Conservation (phyloP, 2,797 vertebrate species). For the Phalloptychus januarius region DNA sequence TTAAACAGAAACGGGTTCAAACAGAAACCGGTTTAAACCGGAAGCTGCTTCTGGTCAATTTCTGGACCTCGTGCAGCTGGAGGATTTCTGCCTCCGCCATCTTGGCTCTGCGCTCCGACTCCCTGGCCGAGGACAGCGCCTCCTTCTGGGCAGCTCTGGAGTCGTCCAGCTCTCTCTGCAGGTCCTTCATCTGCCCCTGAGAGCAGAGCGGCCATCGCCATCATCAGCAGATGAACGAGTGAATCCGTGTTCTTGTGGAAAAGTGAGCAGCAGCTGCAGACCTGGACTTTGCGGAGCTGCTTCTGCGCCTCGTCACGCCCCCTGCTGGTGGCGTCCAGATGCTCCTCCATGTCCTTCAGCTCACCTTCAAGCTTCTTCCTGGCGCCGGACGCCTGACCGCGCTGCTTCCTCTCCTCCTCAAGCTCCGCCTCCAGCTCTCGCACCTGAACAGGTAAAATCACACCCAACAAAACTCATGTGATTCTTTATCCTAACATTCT, state of each 20-base stretch:
- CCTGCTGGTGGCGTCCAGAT: slow-evolving; percentile 88
- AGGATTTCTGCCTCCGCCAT: slow-evolving; percentile 89
- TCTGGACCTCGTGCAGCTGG: slow-evolving; percentile 91
- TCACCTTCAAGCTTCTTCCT: slow-evolving; percentile 97
- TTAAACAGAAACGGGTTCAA: too few species aligned
- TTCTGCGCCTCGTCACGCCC: slow-evolving; percentile 92
- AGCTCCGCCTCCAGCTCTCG: slow-evolving; percentile 93
- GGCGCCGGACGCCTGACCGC: slow-evolving; percentile 81
- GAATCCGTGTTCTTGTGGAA: neutral
- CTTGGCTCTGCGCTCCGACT: slow-evolving; percentile 94
- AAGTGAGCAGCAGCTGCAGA: slow-evolving; percentile 22
- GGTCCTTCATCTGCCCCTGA: slow-evolving; percentile 95
- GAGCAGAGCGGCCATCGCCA: neutral
- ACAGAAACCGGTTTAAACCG: too few species aligned
- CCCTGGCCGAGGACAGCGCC: slow-evolving; percentile 88
- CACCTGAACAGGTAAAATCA: slow-evolving; percentile 77
- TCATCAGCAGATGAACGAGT: neutral
- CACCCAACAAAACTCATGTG: neutral
- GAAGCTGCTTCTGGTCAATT: too few species aligned
- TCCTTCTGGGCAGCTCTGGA: slow-evolving; percentile 90
- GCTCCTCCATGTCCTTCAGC: slow-evolving; percentile 91
- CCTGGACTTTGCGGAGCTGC: slow-evolving; percentile 94
- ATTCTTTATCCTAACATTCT: neutral
- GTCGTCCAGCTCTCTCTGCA: slow-evolving; percentile 94
- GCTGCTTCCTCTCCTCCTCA: slow-evolving; percentile 94